Percentiles rank a stretch among this genome's conserved stretches.
phyloP scores from a whole-genome alignment of 2,888 invertebrate species.

The Cheilosia scutellata region DNA sequence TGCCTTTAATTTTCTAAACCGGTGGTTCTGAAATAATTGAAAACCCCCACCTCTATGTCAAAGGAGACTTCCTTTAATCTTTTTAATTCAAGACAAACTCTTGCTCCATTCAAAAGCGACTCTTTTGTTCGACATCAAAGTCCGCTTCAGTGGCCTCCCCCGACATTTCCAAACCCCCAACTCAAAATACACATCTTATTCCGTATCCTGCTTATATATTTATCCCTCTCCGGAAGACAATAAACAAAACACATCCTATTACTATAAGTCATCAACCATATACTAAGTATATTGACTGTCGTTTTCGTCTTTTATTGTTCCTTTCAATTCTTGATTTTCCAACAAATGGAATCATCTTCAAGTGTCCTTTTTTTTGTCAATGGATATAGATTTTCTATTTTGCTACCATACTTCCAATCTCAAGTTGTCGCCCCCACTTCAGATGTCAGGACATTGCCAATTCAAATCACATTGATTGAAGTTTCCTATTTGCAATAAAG shows the following conservation, averaged over 20 bases:
- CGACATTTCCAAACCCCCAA: neutral
- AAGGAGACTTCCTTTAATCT: neutral
- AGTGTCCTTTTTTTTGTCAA: conserved; percentile 31
- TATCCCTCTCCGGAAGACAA: conserved; percentile 55
- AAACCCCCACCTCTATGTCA: neutral
- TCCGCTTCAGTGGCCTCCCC: neutral
- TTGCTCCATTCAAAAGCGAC: neutral
- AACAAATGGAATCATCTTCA: conserved; percentile 22
- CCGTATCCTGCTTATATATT: conserved; percentile 37
- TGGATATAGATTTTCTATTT: neutral
- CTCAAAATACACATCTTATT: conserved; percentile 17
- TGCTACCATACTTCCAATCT: conserved; percentile 24
- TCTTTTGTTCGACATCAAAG: conserved; percentile 18
- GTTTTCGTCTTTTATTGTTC: conserved; percentile 8
- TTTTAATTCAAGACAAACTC: neutral
- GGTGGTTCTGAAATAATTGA: neutral
- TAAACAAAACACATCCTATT: conserved; percentile 61
- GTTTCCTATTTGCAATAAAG: conserved; percentile 54
- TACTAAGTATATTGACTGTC: conserved; percentile 57
- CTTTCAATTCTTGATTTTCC: conserved; percentile 19
- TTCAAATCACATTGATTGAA: conserved; percentile 75
- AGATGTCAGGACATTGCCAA: conserved; percentile 70
- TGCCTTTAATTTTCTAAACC: neutral
- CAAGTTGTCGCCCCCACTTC: conserved; percentile 51
- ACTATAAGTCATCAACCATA: conserved; percentile 58